Conservation (phyloP, 2,797 vertebrate species). For the Onychomys torridus region DNA sequence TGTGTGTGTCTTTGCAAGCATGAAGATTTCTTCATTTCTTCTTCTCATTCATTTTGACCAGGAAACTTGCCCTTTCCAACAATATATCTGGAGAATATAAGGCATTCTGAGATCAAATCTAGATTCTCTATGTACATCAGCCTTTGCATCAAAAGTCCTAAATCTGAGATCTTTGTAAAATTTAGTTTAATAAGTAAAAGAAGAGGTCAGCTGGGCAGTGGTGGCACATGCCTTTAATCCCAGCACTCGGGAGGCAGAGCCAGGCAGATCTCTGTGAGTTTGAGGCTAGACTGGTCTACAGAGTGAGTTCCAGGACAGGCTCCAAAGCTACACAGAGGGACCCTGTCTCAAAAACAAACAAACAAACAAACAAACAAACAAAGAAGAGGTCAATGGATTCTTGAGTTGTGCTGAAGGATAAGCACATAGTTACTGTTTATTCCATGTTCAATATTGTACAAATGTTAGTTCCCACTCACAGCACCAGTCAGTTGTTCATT, state of each 20-base stretch:
- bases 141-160: neutral
- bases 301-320: too few relatives aligned
- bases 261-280: too few relatives aligned
- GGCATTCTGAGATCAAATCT: neutral
- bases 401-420: slow-evolving; percentile 3
- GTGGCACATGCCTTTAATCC: too few relatives aligned
- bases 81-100: neutral
- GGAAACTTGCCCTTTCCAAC: neutral
- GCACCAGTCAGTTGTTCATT: neutral
- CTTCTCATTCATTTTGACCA: neutral
- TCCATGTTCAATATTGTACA: neutral
- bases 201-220: too few relatives aligned
- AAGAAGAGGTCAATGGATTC: neutral
- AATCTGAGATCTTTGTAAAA: neutral
- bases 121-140: neutral
- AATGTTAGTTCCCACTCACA: neutral
- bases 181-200: neutral
- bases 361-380: too few relatives aligned
- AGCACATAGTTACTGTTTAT: neutral
- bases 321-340: too few relatives aligned
- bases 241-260: too few relatives aligned
- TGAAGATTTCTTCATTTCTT: neutral
- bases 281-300: too few relatives aligned
- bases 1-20: neutral
- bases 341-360: too few relatives aligned